Evolutionary conservation across 1,140 invertebrate genomes (phyloP).

Genomic region (Venustaconcha ellipsiformis): DNA sequence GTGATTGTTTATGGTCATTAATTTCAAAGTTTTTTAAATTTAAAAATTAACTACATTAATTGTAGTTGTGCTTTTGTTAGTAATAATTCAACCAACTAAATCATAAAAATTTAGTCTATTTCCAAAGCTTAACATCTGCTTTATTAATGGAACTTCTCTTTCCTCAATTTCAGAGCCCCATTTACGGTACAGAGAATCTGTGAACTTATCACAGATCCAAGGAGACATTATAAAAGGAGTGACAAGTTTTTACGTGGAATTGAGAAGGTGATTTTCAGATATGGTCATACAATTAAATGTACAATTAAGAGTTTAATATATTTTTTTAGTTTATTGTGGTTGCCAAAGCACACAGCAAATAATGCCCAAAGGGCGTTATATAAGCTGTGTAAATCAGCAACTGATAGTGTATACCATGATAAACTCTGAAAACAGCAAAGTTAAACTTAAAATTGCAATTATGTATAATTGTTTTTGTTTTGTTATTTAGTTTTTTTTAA

Average conservation of each 20-base stretch:
- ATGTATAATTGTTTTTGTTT: too few species aligned
- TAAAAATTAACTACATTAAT: too few species aligned
- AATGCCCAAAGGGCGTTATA: not conserved
- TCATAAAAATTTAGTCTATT: too few species aligned
- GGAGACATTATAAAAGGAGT: constrained; percentile 93
- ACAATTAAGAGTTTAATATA: not conserved
- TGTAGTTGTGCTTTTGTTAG: too few species aligned
- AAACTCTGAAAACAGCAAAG: not conserved
- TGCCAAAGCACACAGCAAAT: not conserved
- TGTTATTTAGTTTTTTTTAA: too few species aligned
- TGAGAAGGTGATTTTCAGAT: constrained; percentile 60
- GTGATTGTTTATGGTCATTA: too few species aligned
- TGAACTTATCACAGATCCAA: constrained; percentile 89
- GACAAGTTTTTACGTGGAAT: constrained; percentile 95
- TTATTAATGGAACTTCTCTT: constrained; percentile 12
- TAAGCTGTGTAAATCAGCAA: not conserved
- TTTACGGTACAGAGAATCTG: constrained; percentile 97
- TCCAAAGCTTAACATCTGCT: not conserved
- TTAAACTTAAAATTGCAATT: not conserved
- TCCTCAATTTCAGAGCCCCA: constrained; percentile 83
- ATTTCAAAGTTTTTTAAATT: too few species aligned
- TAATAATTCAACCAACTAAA: too few species aligned
- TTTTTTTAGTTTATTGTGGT: not conserved
- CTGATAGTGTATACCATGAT: not conserved
- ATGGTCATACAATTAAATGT: not conserved